phyloP scores from a whole-genome alignment of 1,140 invertebrate species.

The honey bee (Apis mellifera) region DNA sequence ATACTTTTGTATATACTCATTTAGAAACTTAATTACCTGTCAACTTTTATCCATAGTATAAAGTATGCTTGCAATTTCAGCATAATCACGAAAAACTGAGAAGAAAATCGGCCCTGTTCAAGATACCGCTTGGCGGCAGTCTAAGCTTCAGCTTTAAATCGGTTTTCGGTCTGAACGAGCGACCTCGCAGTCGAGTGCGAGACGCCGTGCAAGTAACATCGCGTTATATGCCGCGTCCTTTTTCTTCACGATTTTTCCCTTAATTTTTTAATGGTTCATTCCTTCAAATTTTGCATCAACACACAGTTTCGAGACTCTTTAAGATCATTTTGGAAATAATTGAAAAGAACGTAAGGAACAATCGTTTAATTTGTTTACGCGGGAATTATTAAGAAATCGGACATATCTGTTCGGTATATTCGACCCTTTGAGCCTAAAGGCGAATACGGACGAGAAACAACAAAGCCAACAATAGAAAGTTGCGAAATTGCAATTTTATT shows the following conservation, averaged over 20 bases:
- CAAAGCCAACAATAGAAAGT: no score
- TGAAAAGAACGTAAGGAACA: not conserved
- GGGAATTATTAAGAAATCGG: not conserved
- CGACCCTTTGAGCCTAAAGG: not conserved
- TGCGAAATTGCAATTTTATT: not conserved
- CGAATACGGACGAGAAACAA: not conserved
- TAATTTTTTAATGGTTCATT: not conserved
- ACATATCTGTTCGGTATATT: not conserved
- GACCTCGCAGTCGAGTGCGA: conserved; percentile 52
- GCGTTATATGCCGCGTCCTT: not conserved
- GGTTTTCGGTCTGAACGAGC: conserved; percentile 23
- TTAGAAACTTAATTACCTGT: conserved; percentile 50
- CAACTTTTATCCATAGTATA: not conserved
- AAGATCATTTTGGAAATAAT: not conserved
- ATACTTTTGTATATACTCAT: not conserved
- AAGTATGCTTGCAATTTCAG: conserved; percentile 29
- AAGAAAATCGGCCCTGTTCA: conserved; percentile 39
- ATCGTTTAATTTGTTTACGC: not conserved
- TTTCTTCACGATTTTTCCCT: not conserved
- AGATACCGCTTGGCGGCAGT: conserved; percentile 21
- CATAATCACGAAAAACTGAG: conserved; percentile 36
- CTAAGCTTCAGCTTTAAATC: conserved; percentile 34
- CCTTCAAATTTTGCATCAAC: no score
- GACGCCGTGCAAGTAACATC: conserved; percentile 41
- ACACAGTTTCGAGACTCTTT: not conserved